phyloP scores from a whole-genome alignment of 2,888 invertebrate species.

The Epirrhoe alternata region DNA sequence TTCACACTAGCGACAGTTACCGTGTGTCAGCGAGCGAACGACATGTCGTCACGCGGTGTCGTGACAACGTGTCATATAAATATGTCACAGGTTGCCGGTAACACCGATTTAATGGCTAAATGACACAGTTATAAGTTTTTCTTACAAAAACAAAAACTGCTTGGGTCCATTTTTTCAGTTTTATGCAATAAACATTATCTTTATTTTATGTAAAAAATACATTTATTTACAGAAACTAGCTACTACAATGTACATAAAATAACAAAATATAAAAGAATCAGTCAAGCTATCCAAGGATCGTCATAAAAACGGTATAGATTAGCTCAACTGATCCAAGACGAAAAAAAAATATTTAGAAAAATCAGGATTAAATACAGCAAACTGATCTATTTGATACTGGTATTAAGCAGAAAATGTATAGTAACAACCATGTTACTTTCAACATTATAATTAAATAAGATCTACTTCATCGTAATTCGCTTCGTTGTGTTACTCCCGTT shows the following conservation, averaged over 20 bases:
- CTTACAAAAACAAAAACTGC: not conserved
- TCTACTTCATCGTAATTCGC: not conserved
- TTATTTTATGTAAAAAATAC: not conserved
- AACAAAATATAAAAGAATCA: too few relatives aligned
- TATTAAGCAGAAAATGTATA: not conserved
- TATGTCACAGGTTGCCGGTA: constrained; percentile 17
- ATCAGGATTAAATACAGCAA: too few relatives aligned
- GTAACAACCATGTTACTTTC: not conserved
- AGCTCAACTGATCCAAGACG: too few relatives aligned
- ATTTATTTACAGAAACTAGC: too few relatives aligned
- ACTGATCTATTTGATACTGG: not conserved
- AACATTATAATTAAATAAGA: not conserved
- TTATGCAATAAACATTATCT: not conserved
- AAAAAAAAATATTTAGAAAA: too few relatives aligned
- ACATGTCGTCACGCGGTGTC: constrained; percentile 21
- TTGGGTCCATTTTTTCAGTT: too few relatives aligned
- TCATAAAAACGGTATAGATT: too few relatives aligned
- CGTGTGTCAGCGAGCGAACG: constrained; percentile 11
- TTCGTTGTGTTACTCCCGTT: not conserved
- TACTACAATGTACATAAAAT: too few relatives aligned
- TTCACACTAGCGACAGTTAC: constrained; percentile 7
- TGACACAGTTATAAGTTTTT: constrained; percentile 2
- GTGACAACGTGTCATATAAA: constrained; percentile 15
- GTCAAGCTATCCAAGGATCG: too few relatives aligned
- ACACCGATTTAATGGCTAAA: constrained; percentile 18